Conservation (phyloP, 2,797 vertebrate genomes). For the Scolopax rusticola region DNA sequence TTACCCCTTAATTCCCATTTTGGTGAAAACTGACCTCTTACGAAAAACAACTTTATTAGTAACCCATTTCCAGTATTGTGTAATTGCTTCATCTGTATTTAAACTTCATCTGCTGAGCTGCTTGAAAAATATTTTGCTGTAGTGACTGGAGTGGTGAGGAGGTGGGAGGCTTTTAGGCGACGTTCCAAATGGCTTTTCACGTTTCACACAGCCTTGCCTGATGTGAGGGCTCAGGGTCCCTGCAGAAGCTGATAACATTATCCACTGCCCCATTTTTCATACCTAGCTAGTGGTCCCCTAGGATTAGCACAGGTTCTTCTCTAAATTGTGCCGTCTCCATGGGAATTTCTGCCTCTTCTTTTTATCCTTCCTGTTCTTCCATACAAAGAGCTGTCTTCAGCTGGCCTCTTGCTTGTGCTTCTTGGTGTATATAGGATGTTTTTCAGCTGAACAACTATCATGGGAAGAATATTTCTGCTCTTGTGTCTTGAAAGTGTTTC, state of each 20-base stretch:
- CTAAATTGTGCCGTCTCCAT: slow-evolving; percentile 57
- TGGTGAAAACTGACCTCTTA: not conserved
- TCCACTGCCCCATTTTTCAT: not conserved
- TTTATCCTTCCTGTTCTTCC: slow-evolving; percentile 33
- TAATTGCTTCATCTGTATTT: not conserved
- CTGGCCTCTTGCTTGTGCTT: not conserved
- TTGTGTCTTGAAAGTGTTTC: not conserved
- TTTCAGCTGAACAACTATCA: not conserved
- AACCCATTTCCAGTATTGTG: not conserved
- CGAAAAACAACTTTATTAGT: not conserved
- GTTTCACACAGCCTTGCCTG: not conserved
- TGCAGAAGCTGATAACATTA: not conserved
- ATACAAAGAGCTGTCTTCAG: not conserved
- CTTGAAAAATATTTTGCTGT: not conserved
- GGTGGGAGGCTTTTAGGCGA: not conserved
- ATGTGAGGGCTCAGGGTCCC: not conserved
- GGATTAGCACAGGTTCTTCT: slow-evolving; percentile 24
- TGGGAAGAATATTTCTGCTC: not conserved
- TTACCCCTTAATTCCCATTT: not conserved
- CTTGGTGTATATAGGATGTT: not conserved
- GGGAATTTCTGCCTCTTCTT: slow-evolving; percentile 41
- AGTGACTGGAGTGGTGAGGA: not conserved
- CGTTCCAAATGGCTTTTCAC: not conserved
- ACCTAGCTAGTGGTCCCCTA: not conserved
- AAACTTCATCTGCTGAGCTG: not conserved